Evolutionary conservation across 1,140 invertebrate species (phyloP).

Genomic region (Asbolus verrucosus): DNA sequence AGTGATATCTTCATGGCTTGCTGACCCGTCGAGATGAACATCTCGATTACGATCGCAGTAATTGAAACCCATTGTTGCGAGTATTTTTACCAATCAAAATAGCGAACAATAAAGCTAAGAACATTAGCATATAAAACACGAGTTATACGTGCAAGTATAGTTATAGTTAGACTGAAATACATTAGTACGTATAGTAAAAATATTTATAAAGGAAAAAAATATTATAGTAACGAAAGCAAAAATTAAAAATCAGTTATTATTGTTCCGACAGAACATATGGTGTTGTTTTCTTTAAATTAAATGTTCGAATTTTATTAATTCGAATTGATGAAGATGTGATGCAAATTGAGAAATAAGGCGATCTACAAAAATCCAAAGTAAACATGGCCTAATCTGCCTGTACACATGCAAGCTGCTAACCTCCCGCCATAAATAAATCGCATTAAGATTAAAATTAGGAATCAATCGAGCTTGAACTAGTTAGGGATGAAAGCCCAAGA

Average conservation of each 20-base stretch:
- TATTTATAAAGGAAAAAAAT: too few relatives aligned
- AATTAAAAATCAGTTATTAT: too few relatives aligned
- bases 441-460: slow-evolving; percentile 51
- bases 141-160: too few relatives aligned
- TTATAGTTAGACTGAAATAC: too few relatives aligned
- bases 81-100: too few relatives aligned
- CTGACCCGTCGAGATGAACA: slow-evolving; percentile 32
- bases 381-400: slow-evolving; percentile 43
- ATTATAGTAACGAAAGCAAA: too few relatives aligned
- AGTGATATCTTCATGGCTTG: slow-evolving; percentile 33
- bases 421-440: slow-evolving; percentile 41
- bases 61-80: slow-evolving; percentile 13
- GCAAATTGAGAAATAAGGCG: slow-evolving; percentile 37
- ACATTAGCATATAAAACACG: too few relatives aligned
- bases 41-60: not conserved
- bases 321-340: slow-evolving; percentile 41
- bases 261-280: slow-evolving; percentile 14
- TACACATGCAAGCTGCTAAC: slow-evolving; percentile 43
- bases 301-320: slow-evolving; percentile 14
- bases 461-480: slow-evolving; percentile 48
- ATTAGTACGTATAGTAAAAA: too few relatives aligned
- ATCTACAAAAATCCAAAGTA: slow-evolving; percentile 36
- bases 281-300: not conserved
- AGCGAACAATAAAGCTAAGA: too few relatives aligned
- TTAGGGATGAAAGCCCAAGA: slow-evolving; percentile 33